Evolutionary conservation across 2,797 vertebrate species (phyloP).

Genomic region (Parotocinclus haroldoi): DNA sequence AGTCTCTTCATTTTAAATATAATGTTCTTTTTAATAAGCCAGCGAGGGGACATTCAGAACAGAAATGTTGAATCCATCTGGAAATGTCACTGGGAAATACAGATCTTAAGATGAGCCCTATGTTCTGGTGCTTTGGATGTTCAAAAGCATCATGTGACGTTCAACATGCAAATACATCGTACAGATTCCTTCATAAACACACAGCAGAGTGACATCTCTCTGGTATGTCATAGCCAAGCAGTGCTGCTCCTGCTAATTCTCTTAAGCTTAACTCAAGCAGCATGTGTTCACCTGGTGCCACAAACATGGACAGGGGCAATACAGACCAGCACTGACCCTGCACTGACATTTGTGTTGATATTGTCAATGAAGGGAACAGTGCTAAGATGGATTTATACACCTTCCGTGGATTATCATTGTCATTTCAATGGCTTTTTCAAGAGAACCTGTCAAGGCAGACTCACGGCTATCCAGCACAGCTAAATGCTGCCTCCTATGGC

Average conservation of each 20-base stretch:
- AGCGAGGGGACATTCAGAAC: constrained; percentile 58
- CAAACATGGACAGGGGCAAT: constrained; percentile 54
- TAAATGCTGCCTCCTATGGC: constrained; percentile 48
- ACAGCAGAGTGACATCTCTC: not conserved
- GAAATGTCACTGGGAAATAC: constrained; percentile 72
- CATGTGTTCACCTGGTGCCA: constrained; percentile 12
- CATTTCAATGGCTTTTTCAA: constrained; percentile 51
- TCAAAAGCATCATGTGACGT: not conserved
- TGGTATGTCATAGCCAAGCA: not conserved
- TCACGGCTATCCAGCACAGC: constrained; percentile 24
- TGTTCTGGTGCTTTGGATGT: constrained; percentile 5
- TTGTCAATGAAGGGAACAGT: constrained; percentile 57
- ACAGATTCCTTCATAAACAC: not conserved
- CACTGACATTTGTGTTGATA: constrained; percentile 72
- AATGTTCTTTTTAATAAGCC: constrained; percentile 57
- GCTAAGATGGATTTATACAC: constrained; percentile 49
- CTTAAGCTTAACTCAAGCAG: not conserved
- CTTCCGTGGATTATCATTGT: constrained; percentile 55
- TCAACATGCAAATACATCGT: constrained; percentile 10
- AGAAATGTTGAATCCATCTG: constrained; percentile 56
- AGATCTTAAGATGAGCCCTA: constrained; percentile 43
- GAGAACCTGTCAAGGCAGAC: constrained; percentile 56
- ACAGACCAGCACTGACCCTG: constrained; percentile 36
- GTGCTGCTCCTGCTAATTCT: not conserved
- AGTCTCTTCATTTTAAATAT: constrained; percentile 50